These are phyloP conservation scores for Linnaemya vulpina DNA, from an alignment of 2,888 invertebrate genomes.

Conservation along the genomic window DNA sequence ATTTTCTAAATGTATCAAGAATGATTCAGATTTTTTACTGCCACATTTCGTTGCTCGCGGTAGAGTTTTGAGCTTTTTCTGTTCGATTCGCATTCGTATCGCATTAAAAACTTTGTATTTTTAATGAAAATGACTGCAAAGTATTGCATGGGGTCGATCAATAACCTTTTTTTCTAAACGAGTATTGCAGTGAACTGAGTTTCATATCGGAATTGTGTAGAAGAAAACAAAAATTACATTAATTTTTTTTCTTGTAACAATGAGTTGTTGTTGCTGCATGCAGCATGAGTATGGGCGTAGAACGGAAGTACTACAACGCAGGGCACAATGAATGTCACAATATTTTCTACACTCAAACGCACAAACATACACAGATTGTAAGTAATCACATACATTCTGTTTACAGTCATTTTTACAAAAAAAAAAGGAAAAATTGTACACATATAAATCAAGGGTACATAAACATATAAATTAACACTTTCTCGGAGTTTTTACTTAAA, in stretches of 20 bases:
- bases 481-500: not conserved
- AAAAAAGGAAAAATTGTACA: too few relatives aligned
- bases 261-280: slow-evolving; percentile 19
- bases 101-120: slow-evolving; percentile 52
- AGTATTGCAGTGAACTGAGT: slow-evolving; percentile 10
- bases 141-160: slow-evolving; percentile 60
- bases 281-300: slow-evolving; percentile 65
- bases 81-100: slow-evolving; percentile 24
- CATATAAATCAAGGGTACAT: not conserved
- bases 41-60: slow-evolving; percentile 8
- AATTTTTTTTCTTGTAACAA: slow-evolving; percentile 2
- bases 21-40: slow-evolving; percentile 42
- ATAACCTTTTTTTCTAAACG: slow-evolving; percentile 47
- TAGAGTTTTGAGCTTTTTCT: slow-evolving; percentile 25
- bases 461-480: slow-evolving; percentile 27
- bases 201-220: slow-evolving; percentile 19
- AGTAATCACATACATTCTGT: slow-evolving; percentile 1
- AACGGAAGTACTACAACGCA: slow-evolving; percentile 62
- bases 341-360: not conserved
- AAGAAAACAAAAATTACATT: slow-evolving; percentile 15
- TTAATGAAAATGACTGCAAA: slow-evolving; percentile 33
- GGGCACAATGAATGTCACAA: slow-evolving; percentile 57
- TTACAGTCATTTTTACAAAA: slow-evolving; percentile 5
- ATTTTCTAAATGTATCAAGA: slow-evolving; percentile 47
- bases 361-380: not conserved